These are phyloP conservation scores for Ditylenchus weischeri DNA, from an alignment of 2,888 invertebrate genomes.

Conservation along the genomic window DNA sequence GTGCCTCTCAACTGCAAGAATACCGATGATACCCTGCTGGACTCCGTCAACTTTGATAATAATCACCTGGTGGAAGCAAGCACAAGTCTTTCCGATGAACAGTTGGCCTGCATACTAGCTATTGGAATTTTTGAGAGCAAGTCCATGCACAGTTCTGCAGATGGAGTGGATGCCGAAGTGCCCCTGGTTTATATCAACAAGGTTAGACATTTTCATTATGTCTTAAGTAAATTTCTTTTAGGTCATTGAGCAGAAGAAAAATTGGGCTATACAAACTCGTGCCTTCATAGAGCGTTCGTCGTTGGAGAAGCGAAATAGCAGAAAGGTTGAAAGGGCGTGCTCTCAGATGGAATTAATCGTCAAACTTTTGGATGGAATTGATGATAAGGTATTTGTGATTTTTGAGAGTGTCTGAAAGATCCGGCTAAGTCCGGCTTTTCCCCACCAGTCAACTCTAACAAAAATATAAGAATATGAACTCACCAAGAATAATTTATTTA, in stretches of 20 bases:
- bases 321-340: conserved; percentile 78
- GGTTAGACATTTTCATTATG: conserved; percentile 28
- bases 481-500: too few relatives aligned
- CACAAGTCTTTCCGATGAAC: conserved; percentile 34
- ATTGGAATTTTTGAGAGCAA: conserved; percentile 68
- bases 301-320: conserved; percentile 73
- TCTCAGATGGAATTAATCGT: conserved; percentile 48
- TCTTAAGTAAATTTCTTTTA: conserved; percentile 40
- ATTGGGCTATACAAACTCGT: conserved; percentile 75
- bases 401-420: too few relatives aligned
- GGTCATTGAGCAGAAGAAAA: conserved; percentile 69
- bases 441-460: too few relatives aligned
- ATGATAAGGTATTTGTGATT: conserved; percentile 21
- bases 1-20: conserved; percentile 26
- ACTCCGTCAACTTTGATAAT: conserved; percentile 70
- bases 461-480: too few relatives aligned
- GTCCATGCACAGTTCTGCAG: conserved; percentile 71
- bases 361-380: conserved; percentile 42
- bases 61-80: conserved; percentile 65
- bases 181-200: conserved; percentile 71
- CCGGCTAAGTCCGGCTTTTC: too few relatives aligned
- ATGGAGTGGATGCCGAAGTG: conserved; percentile 78
- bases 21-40: conserved; percentile 72
- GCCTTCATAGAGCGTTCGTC: conserved; percentile 75
- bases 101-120: conserved; percentile 73